These are phyloP conservation scores for Sinella curviseta DNA, from an alignment of 1,140 invertebrate species.

Conservation along the genomic window DNA sequence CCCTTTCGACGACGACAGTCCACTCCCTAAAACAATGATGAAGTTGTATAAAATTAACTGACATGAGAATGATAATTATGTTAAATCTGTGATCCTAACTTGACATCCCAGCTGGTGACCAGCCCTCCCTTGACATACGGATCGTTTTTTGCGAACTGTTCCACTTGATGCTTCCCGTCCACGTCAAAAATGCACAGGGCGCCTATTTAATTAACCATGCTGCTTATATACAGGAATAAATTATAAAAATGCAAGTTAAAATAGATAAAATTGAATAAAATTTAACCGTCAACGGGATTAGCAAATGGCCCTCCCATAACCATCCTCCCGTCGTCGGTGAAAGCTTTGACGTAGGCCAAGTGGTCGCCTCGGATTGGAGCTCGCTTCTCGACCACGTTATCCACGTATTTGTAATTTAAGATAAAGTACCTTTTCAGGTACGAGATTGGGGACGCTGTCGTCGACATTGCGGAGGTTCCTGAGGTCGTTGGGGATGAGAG, in stretches of 20 bases:
- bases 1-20: neutral
- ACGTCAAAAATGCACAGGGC: neutral
- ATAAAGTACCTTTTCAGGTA: neutral
- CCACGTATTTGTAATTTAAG: neutral
- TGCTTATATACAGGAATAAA: no score
- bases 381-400: neutral
- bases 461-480: no score
- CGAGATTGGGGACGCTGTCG: no score
- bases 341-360: neutral
- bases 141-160: neutral
- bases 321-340: neutral
- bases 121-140: neutral
- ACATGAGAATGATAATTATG: no score
- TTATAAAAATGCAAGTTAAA: no score
- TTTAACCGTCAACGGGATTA: neutral
- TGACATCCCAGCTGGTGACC: neutral
- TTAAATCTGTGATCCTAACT: no score
- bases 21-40: constrained; percentile 6
- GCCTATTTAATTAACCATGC: no score
- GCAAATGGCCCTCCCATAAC: neutral
- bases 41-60: no score
- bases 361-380: neutral
- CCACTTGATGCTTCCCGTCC: neutral
- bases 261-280: no score
- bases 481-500: no score